These are phyloP conservation scores for Calliphora vicina DNA, from an alignment of 1,140 invertebrate genomes.

Conservation along the genomic window DNA sequence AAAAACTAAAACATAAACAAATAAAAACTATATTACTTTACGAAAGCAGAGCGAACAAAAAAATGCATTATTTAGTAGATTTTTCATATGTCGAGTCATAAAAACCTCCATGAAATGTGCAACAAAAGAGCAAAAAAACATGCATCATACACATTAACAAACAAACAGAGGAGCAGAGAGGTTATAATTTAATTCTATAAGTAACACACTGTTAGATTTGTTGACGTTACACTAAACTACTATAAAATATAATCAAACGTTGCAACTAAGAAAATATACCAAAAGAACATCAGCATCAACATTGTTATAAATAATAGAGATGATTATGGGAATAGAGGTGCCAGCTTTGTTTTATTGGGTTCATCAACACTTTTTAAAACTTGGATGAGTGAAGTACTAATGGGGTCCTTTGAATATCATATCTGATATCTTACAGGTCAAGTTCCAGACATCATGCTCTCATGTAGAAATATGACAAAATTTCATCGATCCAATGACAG, in stretches of 20 bases:
- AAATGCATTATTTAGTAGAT: background rate
- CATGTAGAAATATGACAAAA: too few relatives aligned
- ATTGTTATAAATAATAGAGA: background rate
- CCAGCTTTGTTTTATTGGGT: background rate
- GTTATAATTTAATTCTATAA: background rate
- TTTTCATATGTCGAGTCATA: conserved; percentile 10
- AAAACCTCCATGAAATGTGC: background rate
- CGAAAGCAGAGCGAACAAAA: background rate
- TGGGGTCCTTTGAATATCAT: too few relatives aligned
- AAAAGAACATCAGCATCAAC: background rate
- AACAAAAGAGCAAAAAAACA: background rate
- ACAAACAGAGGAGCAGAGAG: background rate
- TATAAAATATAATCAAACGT: background rate
- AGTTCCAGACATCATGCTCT: too few relatives aligned
- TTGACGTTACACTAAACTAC: background rate
- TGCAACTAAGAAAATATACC: background rate
- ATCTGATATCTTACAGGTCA: too few relatives aligned
- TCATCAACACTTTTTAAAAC: too few relatives aligned
- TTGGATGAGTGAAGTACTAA: too few relatives aligned
- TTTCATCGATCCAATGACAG: too few relatives aligned
- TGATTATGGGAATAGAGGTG: background rate
- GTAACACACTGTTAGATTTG: background rate
- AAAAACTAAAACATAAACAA: conserved; percentile 27
- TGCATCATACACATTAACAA: background rate
- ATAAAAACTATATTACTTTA: conserved; percentile 20